phyloP scores from a whole-genome alignment of 2,888 invertebrate species.

The Tuta absoluta region DNA sequence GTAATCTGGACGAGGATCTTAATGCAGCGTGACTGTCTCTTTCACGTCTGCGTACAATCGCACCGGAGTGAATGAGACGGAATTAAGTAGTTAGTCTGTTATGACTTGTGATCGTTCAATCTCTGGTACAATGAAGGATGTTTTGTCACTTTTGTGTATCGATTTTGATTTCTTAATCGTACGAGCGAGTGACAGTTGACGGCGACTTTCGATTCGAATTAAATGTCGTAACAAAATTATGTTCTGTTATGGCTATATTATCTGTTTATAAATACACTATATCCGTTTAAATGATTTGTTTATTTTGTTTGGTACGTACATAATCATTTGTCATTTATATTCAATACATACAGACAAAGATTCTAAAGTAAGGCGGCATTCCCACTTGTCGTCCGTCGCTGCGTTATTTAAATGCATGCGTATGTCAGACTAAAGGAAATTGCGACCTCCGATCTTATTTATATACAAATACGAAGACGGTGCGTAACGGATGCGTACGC shows the following conservation, averaged over 20 bases:
- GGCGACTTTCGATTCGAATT: conserved; percentile 34
- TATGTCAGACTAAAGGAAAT: no score
- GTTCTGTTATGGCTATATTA: conserved; percentile 18
- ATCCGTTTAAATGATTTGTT: background rate
- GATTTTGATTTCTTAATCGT: conserved; percentile 65
- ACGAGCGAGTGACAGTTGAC: conserved; percentile 60
- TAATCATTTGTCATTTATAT: no score
- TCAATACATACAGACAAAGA: no score
- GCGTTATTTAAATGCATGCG: no score
- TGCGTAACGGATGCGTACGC: no score
- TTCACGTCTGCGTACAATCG: conserved; percentile 35
- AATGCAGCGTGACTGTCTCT: conserved; percentile 60
- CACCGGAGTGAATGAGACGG: conserved; percentile 50
- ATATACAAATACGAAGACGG: no score
- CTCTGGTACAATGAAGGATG: conserved; percentile 50
- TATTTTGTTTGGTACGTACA: background rate
- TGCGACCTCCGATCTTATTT: no score
- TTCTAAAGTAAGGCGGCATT: no score
- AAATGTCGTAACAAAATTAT: conserved; percentile 25
- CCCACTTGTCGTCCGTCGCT: no score
- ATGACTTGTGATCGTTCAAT: conserved; percentile 72
- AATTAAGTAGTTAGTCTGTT: conserved; percentile 48
- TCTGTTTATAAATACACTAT: conserved; percentile 28
- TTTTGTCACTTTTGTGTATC: conserved; percentile 55
- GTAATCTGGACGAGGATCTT: conserved; percentile 63